These are phyloP conservation scores for Pteronura brasiliensis DNA, from an alignment of 2,113 vertebrate species.

Conservation along the genomic window DNA sequence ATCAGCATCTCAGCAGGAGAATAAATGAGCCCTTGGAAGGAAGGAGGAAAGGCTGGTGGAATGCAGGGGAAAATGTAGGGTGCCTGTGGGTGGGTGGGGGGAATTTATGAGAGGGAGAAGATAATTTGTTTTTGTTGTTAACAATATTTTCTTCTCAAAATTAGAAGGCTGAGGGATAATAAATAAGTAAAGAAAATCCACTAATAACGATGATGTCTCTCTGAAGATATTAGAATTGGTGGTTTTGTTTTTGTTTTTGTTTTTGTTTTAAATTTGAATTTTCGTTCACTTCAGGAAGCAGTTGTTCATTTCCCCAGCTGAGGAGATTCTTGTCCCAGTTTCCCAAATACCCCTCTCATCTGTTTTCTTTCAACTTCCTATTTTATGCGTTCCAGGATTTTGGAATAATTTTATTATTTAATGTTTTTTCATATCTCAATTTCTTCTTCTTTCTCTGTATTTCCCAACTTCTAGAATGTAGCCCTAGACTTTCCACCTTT, in stretches of 20 bases:
- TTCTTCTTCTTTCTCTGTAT: background rate
- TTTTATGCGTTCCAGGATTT: background rate
- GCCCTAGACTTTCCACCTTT: background rate
- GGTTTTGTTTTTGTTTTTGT: too few relatives aligned
- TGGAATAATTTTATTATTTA: background rate
- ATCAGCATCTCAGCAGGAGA: background rate
- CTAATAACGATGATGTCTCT: constrained; percentile 10
- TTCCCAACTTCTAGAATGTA: background rate
- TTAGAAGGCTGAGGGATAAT: constrained; percentile 4
- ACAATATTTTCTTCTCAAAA: constrained; percentile 22
- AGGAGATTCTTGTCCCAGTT: background rate
- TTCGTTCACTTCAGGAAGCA: background rate
- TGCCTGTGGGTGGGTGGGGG: background rate
- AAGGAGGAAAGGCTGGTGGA: background rate
- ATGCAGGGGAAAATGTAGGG: rapidly evolving
- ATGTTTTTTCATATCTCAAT: background rate
- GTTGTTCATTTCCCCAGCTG: background rate
- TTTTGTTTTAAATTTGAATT: background rate
- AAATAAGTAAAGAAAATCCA: constrained; percentile 40
- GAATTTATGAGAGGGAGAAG: background rate
- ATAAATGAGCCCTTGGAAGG: background rate
- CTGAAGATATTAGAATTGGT: constrained; percentile 46
- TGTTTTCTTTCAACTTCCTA: background rate
- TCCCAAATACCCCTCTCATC: background rate
- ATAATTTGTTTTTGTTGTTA: constrained; percentile 34